Conservation (phyloP, 2,797 vertebrate species). For the Avahi laniger region DNA sequence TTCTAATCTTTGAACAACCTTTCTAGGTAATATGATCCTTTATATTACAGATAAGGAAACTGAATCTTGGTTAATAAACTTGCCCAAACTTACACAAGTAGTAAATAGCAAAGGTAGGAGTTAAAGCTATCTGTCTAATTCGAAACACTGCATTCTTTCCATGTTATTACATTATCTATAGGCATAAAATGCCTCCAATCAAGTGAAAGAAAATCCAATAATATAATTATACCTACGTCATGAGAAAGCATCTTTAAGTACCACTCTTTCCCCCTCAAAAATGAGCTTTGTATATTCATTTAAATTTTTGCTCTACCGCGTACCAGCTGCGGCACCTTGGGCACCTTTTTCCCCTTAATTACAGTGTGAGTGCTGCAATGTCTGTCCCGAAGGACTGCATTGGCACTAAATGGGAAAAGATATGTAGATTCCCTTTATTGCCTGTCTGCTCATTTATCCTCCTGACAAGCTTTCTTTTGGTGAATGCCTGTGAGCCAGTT, state of each 20-base stretch:
- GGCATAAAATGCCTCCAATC: too few relatives aligned
- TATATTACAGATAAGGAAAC: background rate
- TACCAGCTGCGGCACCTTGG: accelerated
- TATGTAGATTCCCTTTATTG: background rate
- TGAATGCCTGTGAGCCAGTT: background rate
- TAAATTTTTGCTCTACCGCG: background rate
- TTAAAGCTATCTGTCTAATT: background rate
- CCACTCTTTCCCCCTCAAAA: background rate
- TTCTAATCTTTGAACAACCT: background rate
- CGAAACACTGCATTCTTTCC: background rate
- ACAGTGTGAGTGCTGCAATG: accelerated
- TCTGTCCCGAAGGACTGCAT: background rate
- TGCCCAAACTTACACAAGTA: background rate
- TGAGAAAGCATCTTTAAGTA: background rate
- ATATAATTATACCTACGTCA: background rate
- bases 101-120: background rate
- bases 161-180: background rate
- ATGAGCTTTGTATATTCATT: background rate
- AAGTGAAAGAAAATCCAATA: background rate
- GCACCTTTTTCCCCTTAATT: background rate
- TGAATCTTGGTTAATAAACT: background rate
- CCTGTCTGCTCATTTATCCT: background rate
- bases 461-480: background rate
- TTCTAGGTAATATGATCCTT: background rate
- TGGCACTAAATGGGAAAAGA: background rate